These are phyloP conservation scores for Whitmania pigra DNA, from an alignment of 1,140 invertebrate species.

Conservation along the genomic window DNA sequence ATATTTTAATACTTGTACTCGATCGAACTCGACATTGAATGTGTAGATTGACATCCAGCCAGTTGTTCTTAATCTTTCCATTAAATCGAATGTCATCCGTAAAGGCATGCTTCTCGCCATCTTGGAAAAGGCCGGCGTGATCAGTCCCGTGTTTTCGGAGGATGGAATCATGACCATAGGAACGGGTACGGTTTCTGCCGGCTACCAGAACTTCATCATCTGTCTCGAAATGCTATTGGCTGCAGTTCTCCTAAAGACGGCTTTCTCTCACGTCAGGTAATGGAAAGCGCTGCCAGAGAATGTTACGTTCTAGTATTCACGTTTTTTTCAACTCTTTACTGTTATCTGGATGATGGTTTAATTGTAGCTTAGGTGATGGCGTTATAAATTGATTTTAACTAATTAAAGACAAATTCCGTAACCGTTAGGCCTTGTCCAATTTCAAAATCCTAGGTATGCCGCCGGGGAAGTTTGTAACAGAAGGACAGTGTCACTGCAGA, in stretches of 20 bases:
- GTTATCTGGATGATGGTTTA: too few species aligned
- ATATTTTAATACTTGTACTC: not conserved
- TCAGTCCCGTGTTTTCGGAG: constrained; percentile 70
- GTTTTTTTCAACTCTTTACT: too few species aligned
- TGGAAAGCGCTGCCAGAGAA: too few species aligned
- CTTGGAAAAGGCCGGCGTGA: constrained; percentile 85
- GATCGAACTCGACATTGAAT: too few species aligned
- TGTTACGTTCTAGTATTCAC: too few species aligned
- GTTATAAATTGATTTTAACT: too few species aligned
- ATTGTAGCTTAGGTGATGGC: too few species aligned
- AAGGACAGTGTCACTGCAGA: constrained; percentile 86
- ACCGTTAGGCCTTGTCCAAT: too few species aligned
- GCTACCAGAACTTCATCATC: constrained; percentile 98
- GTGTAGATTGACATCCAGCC: too few species aligned
- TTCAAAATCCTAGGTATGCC: not conserved
- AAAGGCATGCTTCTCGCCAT: constrained; percentile 85
- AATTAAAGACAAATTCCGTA: too few species aligned
- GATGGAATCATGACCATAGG: constrained; percentile 53
- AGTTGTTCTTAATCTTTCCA: too few species aligned
- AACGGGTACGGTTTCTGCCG: constrained; percentile 92
- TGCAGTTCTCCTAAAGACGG: constrained; percentile 84
- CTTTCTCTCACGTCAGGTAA: constrained; percentile 58
- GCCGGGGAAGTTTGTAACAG: constrained; percentile 8
- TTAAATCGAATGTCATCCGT: not conserved
- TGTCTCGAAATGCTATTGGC: constrained; percentile 99